Conservation (phyloP, 2,113 vertebrate species). For the Catharus minimus region DNA sequence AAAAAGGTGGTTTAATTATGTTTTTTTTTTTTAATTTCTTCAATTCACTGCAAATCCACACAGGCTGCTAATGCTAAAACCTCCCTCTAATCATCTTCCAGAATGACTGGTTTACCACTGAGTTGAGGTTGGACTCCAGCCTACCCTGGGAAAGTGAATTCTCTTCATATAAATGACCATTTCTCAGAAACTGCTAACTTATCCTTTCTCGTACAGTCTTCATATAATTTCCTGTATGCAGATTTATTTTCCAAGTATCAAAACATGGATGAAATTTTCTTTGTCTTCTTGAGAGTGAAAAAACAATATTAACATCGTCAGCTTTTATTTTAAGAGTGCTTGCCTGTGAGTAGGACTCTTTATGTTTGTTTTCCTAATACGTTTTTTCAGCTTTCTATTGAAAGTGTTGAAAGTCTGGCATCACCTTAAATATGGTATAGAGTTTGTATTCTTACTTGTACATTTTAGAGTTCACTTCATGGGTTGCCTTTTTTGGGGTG, state of each 20-base stretch:
- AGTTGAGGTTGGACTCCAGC: not conserved
- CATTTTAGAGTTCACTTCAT: not conserved
- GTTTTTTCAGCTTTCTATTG: not conserved
- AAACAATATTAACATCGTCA: not conserved
- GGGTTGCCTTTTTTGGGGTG: accelerated
- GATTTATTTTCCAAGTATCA: not conserved
- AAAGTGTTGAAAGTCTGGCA: not conserved
- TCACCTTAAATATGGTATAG: not conserved
- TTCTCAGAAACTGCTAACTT: not conserved
- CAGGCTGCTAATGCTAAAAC: not conserved
- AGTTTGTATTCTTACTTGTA: not conserved
- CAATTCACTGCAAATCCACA: not conserved
- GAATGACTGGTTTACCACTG: not conserved
- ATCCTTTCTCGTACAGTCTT: not conserved
- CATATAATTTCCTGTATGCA: not conserved
- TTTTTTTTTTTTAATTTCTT: not conserved
- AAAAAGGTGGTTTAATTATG: not conserved
- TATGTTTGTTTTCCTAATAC: not conserved
- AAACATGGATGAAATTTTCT: not conserved
- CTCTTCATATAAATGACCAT: not conserved
- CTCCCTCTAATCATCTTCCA: not conserved
- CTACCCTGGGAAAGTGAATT: not conserved
- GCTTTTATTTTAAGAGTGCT: not conserved
- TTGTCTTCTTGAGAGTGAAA: not conserved
- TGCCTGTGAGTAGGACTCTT: not conserved